Percentiles rank a stretch among this genome's conserved stretches.
Evolutionary conservation across 2,113 vertebrate species (phyloP).

Genomic region (Larimichthys polyactis): DNA sequence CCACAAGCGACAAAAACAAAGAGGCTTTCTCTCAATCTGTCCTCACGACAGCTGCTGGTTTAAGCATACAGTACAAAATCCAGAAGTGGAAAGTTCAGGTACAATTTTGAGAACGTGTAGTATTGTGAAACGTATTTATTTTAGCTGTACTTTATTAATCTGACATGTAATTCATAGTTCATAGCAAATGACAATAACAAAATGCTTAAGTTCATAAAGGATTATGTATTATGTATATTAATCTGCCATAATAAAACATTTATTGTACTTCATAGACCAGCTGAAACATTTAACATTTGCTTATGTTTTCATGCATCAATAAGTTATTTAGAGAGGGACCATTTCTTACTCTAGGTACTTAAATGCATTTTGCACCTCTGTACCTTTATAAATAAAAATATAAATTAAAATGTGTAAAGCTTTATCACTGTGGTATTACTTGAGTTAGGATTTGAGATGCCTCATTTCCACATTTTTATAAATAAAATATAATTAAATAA

Average conservation of each 20-base stretch:
- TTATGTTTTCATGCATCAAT: not conserved
- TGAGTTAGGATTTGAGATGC: too few relatives aligned
- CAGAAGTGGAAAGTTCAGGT: not conserved
- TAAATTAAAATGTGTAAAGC: too few relatives aligned
- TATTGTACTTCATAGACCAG: not conserved
- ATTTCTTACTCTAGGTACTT: not conserved
- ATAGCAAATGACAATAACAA: not conserved
- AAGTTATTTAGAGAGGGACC: not conserved
- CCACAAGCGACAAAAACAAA: conserved; percentile 2
- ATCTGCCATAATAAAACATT: not conserved
- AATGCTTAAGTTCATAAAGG: not conserved
- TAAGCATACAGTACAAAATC: not conserved
- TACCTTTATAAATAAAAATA: not conserved
- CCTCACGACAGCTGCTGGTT: too few relatives aligned
- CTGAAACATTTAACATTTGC: not conserved
- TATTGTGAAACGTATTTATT: not conserved
- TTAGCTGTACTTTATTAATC: not conserved
- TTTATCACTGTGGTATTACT: too few relatives aligned
- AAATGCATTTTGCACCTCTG: not conserved
- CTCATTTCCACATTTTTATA: too few relatives aligned
- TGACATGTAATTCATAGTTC: not conserved
- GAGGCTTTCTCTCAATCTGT: not conserved
- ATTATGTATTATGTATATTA: not conserved
- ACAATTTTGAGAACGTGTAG: not conserved
- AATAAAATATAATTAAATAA: not conserved